Percentiles rank a stretch among this genome's conserved stretches.
Conservation (phyloP, 2,888 invertebrate genomes). For the Xestia sexstrigata region DNA sequence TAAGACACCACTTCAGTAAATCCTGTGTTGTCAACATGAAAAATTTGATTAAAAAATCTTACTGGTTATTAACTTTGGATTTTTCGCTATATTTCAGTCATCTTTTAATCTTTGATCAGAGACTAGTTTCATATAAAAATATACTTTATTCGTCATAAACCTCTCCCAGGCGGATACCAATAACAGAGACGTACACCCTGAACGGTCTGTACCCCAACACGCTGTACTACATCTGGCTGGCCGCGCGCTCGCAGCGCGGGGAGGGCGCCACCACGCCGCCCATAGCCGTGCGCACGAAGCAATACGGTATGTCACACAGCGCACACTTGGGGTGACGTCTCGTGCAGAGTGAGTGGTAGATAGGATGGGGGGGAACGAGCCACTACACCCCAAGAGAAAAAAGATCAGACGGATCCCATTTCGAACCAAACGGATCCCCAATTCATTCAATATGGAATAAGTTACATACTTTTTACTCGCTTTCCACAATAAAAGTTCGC, state of each 20-base stretch:
- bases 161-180: conserved; percentile 92
- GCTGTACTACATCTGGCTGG: conserved; percentile 98
- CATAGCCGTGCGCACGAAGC: conserved; percentile 98
- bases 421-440: conserved; percentile 7
- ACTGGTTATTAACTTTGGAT: neutral
- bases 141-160: neutral
- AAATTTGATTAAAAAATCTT: neutral
- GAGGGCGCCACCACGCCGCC: conserved; percentile 99
- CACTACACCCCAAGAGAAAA: neutral
- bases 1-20: neutral
- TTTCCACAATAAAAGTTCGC: conserved; percentile 37
- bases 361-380: conserved; percentile 59
- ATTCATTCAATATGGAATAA: conserved; percentile 40
- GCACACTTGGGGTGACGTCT: conserved; percentile 65
- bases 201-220: conserved; percentile 98
- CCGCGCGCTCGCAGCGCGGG: conserved; percentile 97
- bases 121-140: neutral
- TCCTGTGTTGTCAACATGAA: neutral
- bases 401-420: neutral
- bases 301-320: conserved; percentile 96
- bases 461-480: conserved; percentile 30
- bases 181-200: conserved; percentile 96
- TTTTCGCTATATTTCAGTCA: neutral
- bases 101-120: neutral
- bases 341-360: conserved; percentile 68